Evolutionary conservation across 2,113 vertebrate species (phyloP).

Genomic region (Clinocottus analis): DNA sequence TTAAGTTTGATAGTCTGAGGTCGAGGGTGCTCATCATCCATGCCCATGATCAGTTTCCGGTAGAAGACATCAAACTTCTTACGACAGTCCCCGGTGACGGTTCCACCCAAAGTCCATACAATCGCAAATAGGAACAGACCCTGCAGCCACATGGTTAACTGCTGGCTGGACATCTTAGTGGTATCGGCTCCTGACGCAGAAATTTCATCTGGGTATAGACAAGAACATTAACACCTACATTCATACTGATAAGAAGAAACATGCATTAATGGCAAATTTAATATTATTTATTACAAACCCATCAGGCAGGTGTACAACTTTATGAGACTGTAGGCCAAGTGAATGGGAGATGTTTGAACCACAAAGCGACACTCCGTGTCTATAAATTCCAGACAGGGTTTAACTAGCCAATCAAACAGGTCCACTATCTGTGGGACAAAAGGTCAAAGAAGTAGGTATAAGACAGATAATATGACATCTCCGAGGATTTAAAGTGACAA

Average conservation of each 20-base stretch:
- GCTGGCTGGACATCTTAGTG: slow-evolving; percentile 84
- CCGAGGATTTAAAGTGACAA: not conserved
- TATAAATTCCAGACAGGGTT: slow-evolving; percentile 91
- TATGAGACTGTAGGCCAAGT: slow-evolving; percentile 89
- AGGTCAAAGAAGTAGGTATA: slow-evolving; percentile 8
- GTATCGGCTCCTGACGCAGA: slow-evolving; percentile 55
- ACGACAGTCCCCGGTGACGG: slow-evolving; percentile 87
- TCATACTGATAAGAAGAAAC: not conserved
- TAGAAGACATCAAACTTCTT: slow-evolving; percentile 92
- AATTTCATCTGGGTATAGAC: slow-evolving; percentile 87
- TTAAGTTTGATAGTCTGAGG: slow-evolving; percentile 89
- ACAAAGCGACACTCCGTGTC: slow-evolving; percentile 84
- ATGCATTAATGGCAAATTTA: not conserved
- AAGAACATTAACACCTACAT: slow-evolving; percentile 25
- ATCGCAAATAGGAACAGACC: slow-evolving; percentile 90
- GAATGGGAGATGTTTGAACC: slow-evolving; percentile 88
- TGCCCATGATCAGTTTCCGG: slow-evolving; percentile 85
- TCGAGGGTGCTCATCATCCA: slow-evolving; percentile 81
- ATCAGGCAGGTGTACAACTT: slow-evolving; percentile 88
- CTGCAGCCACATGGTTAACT: slow-evolving; percentile 90
- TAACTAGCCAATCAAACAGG: slow-evolving; percentile 91
- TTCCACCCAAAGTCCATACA: slow-evolving; percentile 91
- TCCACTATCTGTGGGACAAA: slow-evolving; percentile 81
- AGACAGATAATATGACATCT: not conserved
- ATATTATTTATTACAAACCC: slow-evolving; percentile 80